Conservation (phyloP, 2,888 invertebrate species). For the Sympetrum striolatum region DNA sequence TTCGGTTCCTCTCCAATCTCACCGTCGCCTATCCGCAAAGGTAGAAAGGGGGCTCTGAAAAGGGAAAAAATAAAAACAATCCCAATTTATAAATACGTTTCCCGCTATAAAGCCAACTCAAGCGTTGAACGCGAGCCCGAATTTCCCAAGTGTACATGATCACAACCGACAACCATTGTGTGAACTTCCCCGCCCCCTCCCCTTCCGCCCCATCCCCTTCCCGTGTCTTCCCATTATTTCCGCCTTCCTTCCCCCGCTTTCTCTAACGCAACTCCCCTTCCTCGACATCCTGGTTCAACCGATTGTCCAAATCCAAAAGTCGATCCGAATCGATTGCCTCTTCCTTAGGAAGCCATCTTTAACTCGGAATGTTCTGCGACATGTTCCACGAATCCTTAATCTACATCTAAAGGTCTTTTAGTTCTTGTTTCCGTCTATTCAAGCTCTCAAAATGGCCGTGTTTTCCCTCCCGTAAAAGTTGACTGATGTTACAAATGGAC, state of each 20-base stretch:
- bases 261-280: not conserved
- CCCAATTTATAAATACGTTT: not conserved
- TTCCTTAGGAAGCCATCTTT: too few relatives aligned
- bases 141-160: slow-evolving; percentile 17
- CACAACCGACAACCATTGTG: not conserved
- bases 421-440: too few relatives aligned
- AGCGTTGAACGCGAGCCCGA: not conserved
- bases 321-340: not conserved
- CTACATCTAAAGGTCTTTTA: too few relatives aligned
- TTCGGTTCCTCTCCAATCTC: too few relatives aligned
- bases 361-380: too few relatives aligned
- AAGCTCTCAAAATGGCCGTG: too few relatives aligned
- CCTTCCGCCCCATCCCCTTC: not conserved
- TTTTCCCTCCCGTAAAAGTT: too few relatives aligned
- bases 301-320: slow-evolving; percentile 23
- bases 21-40: too few relatives aligned
- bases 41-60: too few relatives aligned
- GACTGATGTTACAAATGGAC: too few relatives aligned
- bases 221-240: not conserved
- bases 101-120: slow-evolving; percentile 7
- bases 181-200: not conserved
- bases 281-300: not conserved
- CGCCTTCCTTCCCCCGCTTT: not conserved
- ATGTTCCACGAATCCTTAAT: too few relatives aligned
- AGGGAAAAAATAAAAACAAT: not conserved